Percentiles rank a stretch among this genome's conserved stretches.
These are phyloP conservation scores for Pelmatolapia mariae DNA, from an alignment of 2,113 vertebrate species.

Conservation along the genomic window DNA sequence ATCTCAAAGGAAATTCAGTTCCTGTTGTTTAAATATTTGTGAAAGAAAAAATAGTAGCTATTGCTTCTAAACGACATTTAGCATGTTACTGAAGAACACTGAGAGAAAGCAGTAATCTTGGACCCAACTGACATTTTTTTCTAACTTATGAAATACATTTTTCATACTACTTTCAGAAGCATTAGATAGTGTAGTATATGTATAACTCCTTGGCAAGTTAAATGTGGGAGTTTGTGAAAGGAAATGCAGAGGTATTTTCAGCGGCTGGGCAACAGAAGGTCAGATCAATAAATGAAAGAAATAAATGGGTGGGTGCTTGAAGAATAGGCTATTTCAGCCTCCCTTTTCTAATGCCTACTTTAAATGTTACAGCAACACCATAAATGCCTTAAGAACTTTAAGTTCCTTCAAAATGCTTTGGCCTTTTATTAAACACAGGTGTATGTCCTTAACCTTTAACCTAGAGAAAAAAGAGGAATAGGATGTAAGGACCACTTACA, in stretches of 20 bases:
- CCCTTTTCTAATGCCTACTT: conserved; percentile 27
- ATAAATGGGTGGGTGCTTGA: conserved; percentile 28
- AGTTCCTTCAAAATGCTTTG: neutral
- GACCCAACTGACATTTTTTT: neutral
- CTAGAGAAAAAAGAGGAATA: neutral
- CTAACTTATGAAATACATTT: neutral
- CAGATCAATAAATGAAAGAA: conserved; percentile 67
- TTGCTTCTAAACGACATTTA: neutral
- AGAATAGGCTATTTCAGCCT: conserved; percentile 39
- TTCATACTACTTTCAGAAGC: neutral
- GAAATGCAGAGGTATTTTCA: conserved; percentile 38
- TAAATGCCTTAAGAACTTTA: conserved; percentile 11
- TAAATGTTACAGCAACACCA: conserved; percentile 45
- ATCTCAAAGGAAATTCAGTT: neutral
- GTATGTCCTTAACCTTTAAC: neutral
- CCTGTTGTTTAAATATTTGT: neutral
- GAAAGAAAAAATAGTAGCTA: neutral
- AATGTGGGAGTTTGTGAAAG: neutral
- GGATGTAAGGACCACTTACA: neutral
- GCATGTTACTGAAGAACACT: neutral
- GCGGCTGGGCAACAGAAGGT: conserved; percentile 53
- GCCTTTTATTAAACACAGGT: conserved; percentile 18
- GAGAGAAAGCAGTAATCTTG: neutral
- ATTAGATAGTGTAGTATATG: neutral
- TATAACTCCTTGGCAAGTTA: neutral